phyloP scores from a whole-genome alignment of 2,888 invertebrate species.

The Pilophorus perplexus region DNA sequence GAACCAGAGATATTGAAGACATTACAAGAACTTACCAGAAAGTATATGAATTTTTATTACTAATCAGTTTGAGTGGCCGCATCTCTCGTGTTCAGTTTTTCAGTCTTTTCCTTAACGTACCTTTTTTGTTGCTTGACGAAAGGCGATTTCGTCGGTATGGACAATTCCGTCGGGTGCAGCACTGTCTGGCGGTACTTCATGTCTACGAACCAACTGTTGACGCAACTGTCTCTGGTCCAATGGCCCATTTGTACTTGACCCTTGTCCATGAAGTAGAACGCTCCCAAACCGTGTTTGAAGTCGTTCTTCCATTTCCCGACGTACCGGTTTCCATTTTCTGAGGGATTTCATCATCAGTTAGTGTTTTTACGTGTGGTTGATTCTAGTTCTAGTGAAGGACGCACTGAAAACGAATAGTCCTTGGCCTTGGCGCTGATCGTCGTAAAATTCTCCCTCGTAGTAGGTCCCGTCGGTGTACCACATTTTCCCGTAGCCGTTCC shows the following conservation, averaged over 20 bases:
- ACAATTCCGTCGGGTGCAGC: constrained; percentile 57
- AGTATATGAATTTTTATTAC: too few relatives aligned
- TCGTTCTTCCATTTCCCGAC: constrained; percentile 63
- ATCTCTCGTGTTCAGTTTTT: background rate
- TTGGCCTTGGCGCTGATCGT: constrained; percentile 55
- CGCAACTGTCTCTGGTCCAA: constrained; percentile 60
- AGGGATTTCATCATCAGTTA: background rate
- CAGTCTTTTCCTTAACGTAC: background rate
- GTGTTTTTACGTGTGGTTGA: background rate
- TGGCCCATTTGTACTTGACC: constrained; percentile 67
- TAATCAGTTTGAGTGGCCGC: constrained; percentile 24
- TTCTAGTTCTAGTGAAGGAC: too few relatives aligned
- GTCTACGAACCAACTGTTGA: constrained; percentile 60
- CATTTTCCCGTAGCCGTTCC: constrained; percentile 61
- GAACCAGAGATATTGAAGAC: too few relatives aligned
- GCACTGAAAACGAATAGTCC: constrained; percentile 59
- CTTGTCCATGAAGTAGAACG: constrained; percentile 62
- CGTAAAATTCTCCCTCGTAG: constrained; percentile 57
- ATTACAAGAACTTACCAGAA: too few relatives aligned
- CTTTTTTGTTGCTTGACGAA: constrained; percentile 25
- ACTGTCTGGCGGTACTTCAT: constrained; percentile 61
- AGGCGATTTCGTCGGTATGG: constrained; percentile 52
- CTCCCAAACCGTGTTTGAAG: constrained; percentile 61
- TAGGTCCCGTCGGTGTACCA: constrained; percentile 60
- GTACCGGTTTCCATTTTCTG: constrained; percentile 62